phyloP scores from a whole-genome alignment of 2,797 vertebrate species.

The Tenualosa thibaudeaui region DNA sequence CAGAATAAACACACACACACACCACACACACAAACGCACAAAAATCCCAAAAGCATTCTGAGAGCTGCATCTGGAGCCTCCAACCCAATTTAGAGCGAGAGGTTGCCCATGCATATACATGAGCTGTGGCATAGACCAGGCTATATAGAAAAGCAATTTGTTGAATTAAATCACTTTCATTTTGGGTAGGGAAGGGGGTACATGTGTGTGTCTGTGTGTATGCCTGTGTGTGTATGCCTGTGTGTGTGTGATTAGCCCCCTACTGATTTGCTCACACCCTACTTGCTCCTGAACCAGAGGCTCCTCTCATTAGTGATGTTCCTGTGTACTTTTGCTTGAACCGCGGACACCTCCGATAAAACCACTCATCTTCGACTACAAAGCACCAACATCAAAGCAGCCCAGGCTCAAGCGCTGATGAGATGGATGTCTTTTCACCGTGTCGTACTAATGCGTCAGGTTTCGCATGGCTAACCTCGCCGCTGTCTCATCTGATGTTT shows the following conservation, averaged over 20 bases:
- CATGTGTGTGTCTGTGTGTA: neutral
- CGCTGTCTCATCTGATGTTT: neutral
- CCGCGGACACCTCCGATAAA: neutral
- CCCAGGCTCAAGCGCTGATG: neutral
- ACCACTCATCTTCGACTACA: neutral
- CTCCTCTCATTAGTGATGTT: neutral
- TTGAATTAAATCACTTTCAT: neutral
- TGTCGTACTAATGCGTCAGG: neutral
- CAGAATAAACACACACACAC: neutral
- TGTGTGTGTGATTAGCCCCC: neutral
- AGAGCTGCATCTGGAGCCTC: neutral
- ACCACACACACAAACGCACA: conserved; percentile 2
- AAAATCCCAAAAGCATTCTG: neutral
- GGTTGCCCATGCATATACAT: conserved; percentile 5
- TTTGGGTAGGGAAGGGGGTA: neutral
- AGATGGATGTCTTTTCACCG: neutral
- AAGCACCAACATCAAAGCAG: neutral
- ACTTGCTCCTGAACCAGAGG: neutral
- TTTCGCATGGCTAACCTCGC: neutral
- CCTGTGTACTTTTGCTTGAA: neutral
- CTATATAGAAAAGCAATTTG: neutral
- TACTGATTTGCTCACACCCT: neutral
- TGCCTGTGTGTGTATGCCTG: neutral
- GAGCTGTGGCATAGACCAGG: neutral
- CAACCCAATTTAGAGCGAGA: neutral